Conservation (phyloP, 2,113 vertebrate species). For the Campylomormyrus tamandua region DNA sequence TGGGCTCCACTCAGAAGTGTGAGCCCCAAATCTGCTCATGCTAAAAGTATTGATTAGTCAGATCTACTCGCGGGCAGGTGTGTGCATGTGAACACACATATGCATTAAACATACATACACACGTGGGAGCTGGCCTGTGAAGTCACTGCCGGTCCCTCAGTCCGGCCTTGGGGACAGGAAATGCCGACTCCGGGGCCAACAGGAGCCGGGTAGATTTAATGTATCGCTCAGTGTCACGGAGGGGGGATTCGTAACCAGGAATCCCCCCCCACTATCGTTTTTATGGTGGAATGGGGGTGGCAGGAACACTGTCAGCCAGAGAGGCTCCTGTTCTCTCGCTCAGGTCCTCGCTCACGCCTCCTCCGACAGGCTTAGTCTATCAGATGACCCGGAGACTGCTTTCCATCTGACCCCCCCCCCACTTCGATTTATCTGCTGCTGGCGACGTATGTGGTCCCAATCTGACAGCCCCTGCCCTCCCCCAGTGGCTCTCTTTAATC, state of each 20-base stretch:
- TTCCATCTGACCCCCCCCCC: neutral
- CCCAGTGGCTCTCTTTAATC: neutral
- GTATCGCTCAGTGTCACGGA: neutral
- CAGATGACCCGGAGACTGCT: conserved; percentile 23
- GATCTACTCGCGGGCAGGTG: neutral
- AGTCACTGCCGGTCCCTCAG: neutral
- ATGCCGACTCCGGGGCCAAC: neutral
- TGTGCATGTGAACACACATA: conserved; percentile 9
- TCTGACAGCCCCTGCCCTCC: conserved; percentile 6
- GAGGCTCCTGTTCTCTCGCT: neutral
- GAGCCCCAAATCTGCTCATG: conserved; percentile 6
- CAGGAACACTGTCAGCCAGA: no score
- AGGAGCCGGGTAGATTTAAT: neutral
- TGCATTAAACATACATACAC: conserved; percentile 42
- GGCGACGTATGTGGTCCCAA: neutral
- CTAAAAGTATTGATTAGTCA: conserved; percentile 28
- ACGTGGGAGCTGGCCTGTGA: neutral
- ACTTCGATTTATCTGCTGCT: neutral
- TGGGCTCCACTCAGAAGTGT: neutral
- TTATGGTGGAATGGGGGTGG: neutral
- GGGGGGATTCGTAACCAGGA: neutral
- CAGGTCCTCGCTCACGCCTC: neutral
- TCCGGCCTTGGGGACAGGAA: neutral
- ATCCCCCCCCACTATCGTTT: neutral
- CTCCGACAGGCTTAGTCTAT: conserved; percentile 12